Evolutionary conservation across 2,888 invertebrate genomes (phyloP).

Genomic region (Macrosiphum euphorbiae): DNA sequence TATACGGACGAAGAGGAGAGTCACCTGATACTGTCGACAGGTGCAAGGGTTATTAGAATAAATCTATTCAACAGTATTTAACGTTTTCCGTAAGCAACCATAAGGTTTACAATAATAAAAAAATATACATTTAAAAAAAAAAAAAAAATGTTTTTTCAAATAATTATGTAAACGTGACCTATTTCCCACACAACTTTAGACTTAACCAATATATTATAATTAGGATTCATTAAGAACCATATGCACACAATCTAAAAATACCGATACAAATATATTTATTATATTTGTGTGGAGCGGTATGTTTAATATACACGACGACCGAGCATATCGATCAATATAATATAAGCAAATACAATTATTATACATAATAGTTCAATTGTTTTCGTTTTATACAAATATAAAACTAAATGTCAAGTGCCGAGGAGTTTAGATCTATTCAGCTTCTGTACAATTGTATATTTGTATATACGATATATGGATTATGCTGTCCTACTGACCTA

Average conservation of each 20-base stretch:
- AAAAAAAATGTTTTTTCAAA: constrained; percentile 28
- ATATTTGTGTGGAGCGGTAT: not conserved
- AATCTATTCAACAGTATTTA: constrained; percentile 51
- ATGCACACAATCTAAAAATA: constrained; percentile 40
- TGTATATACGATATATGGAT: constrained; percentile 31
- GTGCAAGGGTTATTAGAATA: constrained; percentile 54
- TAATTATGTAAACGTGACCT: constrained; percentile 59
- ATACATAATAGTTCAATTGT: not conserved
- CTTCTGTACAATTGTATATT: constrained; percentile 49
- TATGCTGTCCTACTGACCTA: constrained; percentile 63
- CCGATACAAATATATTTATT: not conserved
- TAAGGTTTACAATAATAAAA: constrained; percentile 38
- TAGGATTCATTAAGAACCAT: constrained; percentile 37
- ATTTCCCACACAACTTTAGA: constrained; percentile 56
- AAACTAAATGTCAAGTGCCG: constrained; percentile 7
- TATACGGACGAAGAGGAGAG: not conserved
- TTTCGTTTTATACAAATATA: constrained; percentile 34
- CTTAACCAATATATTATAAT: constrained; percentile 45
- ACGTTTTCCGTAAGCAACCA: constrained; percentile 17
- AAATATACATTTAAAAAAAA: not conserved
- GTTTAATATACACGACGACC: not conserved
- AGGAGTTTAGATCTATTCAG: constrained; percentile 44
- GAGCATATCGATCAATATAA: not conserved
- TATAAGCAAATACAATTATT: not conserved
- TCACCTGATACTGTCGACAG: constrained; percentile 57